Evolutionary conservation across 2,113 vertebrate species (phyloP), one percentile per base, ranked within the genome.

Genomic region (Alethe castanea): DNA sequence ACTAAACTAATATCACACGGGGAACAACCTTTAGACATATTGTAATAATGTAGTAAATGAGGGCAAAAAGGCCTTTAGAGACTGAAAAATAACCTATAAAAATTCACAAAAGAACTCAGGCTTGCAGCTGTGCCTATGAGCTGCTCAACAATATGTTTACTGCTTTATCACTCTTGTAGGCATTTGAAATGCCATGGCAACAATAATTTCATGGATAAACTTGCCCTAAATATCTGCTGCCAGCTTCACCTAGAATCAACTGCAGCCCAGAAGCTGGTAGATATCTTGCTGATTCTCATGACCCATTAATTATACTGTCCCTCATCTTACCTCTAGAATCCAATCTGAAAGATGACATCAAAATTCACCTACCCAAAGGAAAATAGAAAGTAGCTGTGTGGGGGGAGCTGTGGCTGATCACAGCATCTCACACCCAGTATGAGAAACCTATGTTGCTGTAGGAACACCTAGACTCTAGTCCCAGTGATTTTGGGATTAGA

Each of bases 151-250:
- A 86, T 60, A 42, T 54, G 59, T 88, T 92, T 76, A 82, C 52
- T 90, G 50, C 33, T 77, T 94, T 80, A 47, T 77, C 67, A 74
- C 10, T 91, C 60, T 78, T 83, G 33, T 33, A 86, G 35, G 72
- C 60, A 86, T 86, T 64, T 88, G 52, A 94, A 94, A 95, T 93
- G 67, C 69, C 91, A 81, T 26, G 47, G 71, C 66, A 90, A 80
- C 88, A 91, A 64, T 56, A 78, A 92, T 81, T 73, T 93, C 70
- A 60, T 44, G 26, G 80, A 59, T 84, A 96, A 92, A 86, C 14
- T 70, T 92, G 61, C 24, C 47, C 64, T 83, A 66, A 81, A 67
- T 70, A 78, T 59, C 71, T 88, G 71, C 88, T 83, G 45, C 19
- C 82, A 66, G 10, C 35, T 88, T 83, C 56, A 82, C 44, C 44